Conservation (phyloP, 2,888 invertebrate genomes). For the Mesodorylaimus sp. region DNA sequence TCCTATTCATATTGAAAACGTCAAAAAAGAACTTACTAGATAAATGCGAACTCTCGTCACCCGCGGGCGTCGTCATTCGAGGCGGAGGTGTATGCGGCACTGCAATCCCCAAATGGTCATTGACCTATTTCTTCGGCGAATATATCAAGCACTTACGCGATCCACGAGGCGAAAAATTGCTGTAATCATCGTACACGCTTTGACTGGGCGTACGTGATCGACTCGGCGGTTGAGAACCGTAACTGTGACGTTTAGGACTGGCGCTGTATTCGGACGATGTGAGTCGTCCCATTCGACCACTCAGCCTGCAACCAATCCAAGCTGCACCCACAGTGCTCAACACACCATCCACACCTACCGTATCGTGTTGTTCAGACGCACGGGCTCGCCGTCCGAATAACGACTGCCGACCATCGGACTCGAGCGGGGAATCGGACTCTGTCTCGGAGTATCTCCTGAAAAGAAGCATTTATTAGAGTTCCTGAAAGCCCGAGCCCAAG, state of each 20-base stretch:
- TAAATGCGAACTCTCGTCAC: no score
- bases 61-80: no score
- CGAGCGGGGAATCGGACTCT: slow-evolving; percentile 21
- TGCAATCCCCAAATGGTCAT: no score
- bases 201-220: slow-evolving; percentile 15
- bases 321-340: no score
- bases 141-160: no score
- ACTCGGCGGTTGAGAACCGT: slow-evolving; percentile 7
- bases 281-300: slow-evolving; percentile 5
- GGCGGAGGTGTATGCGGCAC: no score
- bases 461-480: background rate
- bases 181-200: background rate
- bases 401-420: slow-evolving; percentile 18
- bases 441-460: slow-evolving; percentile 24
- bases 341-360: background rate
- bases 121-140: no score
- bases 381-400: background rate
- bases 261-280: slow-evolving; percentile 8
- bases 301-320: slow-evolving; percentile 2
- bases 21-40: no score
- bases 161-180: background rate
- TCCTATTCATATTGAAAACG: no score
- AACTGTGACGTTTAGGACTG: background rate
- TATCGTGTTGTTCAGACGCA: slow-evolving; percentile 5
- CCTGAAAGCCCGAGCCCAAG: background rate